Evolutionary conservation across 1,140 invertebrate species (phyloP).

Genomic region (Radopholus similis): DNA sequence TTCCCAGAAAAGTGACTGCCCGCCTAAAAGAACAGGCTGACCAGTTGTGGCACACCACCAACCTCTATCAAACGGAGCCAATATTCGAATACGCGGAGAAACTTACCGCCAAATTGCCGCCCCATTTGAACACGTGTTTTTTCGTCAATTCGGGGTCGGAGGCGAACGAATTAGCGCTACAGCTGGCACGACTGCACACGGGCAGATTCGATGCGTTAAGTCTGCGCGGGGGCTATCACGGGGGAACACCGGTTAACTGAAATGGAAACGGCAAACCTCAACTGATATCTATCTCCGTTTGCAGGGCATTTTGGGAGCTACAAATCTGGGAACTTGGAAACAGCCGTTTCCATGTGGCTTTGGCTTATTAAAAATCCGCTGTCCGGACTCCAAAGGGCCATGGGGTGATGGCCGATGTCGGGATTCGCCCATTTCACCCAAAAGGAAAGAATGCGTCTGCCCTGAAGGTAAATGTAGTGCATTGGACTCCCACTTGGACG

Average conservation of each 20-base stretch:
- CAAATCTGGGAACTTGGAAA: conserved; percentile 75
- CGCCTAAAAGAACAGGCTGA: conserved; percentile 75
- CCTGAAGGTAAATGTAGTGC: conserved; percentile 68
- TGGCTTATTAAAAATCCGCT: conserved; percentile 75
- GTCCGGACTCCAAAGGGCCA: conserved; percentile 80
- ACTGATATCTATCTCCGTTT: conserved; percentile 58
- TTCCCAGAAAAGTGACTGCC: conserved; percentile 67
- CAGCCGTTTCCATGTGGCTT: conserved; percentile 72
- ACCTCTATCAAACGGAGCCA: conserved; percentile 79
- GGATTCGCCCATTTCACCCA: conserved; percentile 70
- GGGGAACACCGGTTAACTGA: conserved; percentile 78
- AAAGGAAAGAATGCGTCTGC: conserved; percentile 63
- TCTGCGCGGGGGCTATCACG: conserved; percentile 81
- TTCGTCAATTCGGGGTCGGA: conserved; percentile 93
- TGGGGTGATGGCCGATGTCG: conserved; percentile 82
- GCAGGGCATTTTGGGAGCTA: conserved; percentile 71
- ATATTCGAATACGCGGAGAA: conserved; percentile 84
- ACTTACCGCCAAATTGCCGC: conserved; percentile 76
- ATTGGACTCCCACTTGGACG: conserved; percentile 73
- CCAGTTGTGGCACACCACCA: conserved; percentile 81
- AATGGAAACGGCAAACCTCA: conserved; percentile 77
- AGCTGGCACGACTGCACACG: conserved; percentile 80
- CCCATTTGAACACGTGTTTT: conserved; percentile 73
- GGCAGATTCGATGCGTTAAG: conserved; percentile 79
- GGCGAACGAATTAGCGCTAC: conserved; percentile 86